These are phyloP conservation scores for Proales similis DNA, from an alignment of 1,140 invertebrate genomes.

Conservation along the genomic window DNA sequence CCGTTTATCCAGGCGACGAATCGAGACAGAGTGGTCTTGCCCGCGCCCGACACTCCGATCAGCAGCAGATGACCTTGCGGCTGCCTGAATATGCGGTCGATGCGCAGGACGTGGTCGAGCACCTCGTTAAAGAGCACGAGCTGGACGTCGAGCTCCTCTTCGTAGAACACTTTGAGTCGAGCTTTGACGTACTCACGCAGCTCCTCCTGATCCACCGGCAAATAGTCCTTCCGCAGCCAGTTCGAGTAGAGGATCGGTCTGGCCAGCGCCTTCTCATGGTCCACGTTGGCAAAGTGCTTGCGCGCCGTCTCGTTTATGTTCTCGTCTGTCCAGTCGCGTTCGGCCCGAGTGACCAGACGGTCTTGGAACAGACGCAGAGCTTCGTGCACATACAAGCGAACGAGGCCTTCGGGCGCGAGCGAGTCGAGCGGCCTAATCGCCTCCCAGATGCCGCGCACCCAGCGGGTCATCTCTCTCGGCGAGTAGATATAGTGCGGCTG, in stretches of 20 bases:
- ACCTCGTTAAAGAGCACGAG: conserved; percentile 97
- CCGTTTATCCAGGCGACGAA: conserved; percentile 99
- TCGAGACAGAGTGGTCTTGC: conserved; percentile 93
- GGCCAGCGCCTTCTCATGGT: conserved; percentile 71
- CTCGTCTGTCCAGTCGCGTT: conserved; percentile 94
- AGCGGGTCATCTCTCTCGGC: conserved; percentile 97
- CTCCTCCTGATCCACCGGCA: conserved; percentile 88
- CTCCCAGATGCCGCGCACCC: conserved; percentile 98
- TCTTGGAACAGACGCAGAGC: conserved; percentile 91
- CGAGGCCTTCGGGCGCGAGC: conserved; percentile 81
- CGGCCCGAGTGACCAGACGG: conserved; percentile 79
- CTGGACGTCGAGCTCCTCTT: conserved; percentile 96
- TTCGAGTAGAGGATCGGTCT: conserved; percentile 95
- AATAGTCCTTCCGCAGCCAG: conserved; percentile 96
- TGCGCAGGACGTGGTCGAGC: conserved; percentile 91
- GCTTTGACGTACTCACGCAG: conserved; percentile 92
- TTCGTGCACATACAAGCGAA: conserved; percentile 96
- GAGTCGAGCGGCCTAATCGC: conserved; percentile 85
- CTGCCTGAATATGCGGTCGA: conserved; percentile 96
- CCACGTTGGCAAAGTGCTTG: conserved; percentile 88
- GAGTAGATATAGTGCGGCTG: conserved; percentile 99
- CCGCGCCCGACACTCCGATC: conserved; percentile 83
- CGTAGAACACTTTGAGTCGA: conserved; percentile 95
- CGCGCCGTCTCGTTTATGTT: conserved; percentile 87
- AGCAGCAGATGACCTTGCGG: conserved; percentile 63